Evolutionary conservation across 1,140 invertebrate genomes (phyloP), one percentile per base, ranked within the genome.

Genomic region (Drosophila pseudoobscura): DNA sequence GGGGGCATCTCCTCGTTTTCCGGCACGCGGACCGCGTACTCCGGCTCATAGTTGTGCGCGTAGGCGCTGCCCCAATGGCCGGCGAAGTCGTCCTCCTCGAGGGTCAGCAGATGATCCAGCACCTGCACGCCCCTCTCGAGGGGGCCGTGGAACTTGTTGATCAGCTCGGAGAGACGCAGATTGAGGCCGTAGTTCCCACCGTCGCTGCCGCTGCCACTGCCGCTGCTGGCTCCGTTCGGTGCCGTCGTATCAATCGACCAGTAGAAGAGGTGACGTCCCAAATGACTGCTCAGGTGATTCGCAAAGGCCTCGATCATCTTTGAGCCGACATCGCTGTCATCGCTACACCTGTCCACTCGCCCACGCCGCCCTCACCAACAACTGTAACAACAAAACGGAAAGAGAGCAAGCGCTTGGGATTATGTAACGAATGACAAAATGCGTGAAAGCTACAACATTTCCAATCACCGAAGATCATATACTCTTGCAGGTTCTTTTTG

Each of bases 161-260:
- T 92, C 65, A 93, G 91, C 69, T 93, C 92, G 35, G 92, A 92
- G 70, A 93, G 91, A 78, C 92, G 89, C 87, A 93, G 92, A 64
- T 92, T 89, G 73, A 93, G 80, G 75, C 93, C 92, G 92, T 92
- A 91, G 31, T 90, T 63, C 50, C 69, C 47, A 50, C 57, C 58
- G 58, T 54, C 39, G 43, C 57, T 22, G 35, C 58, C 51, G 62
- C 47, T 65, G 60, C 82, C 56, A 44, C 50, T 44, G 65, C 47
- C 49, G 39, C 47, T 51, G 61, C 35, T 39, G 35, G 11, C 35
- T 39, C 35, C 11, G 35, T 39, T 9, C 35, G 35, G 3, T 4
- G 35, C 35, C 35, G 35, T 39, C 57, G 83, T 78, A 47, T 83
- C 70, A 55, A 92, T 75, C 15, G 92, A 89, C 92, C 92, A 93